Percentiles rank a stretch among this genome's conserved stretches.
Evolutionary conservation across 2,888 invertebrate genomes (phyloP).

Genomic region (Epinotia ramella): DNA sequence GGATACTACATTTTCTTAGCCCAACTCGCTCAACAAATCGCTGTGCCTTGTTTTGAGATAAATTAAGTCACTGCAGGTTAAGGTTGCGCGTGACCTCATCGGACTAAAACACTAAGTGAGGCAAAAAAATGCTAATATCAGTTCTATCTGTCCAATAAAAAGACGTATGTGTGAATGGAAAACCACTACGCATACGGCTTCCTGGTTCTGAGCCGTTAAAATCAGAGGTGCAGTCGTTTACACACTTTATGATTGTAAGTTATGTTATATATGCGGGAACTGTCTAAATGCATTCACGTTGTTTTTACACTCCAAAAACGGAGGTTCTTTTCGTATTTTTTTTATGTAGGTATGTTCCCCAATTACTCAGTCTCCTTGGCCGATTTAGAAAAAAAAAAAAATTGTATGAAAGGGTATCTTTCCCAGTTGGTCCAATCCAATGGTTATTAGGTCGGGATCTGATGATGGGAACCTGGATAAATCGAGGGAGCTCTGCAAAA

Average conservation of each 20-base stretch:
- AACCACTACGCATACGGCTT: neutral
- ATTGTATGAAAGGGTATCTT: too few species aligned
- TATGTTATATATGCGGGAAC: slow-evolving; percentile 34
- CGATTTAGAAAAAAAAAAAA: neutral
- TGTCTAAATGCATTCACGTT: slow-evolving; percentile 15
- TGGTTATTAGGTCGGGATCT: too few species aligned
- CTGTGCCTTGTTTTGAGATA: slow-evolving; percentile 3
- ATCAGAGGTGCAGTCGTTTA: slow-evolving; percentile 13
- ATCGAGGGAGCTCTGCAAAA: too few species aligned
- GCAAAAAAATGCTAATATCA: slow-evolving; percentile 40
- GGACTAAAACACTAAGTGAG: slow-evolving; percentile 29
- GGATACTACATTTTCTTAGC: too few species aligned
- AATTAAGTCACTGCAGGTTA: neutral
- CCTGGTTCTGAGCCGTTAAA: neutral
- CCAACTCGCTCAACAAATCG: neutral
- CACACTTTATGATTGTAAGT: slow-evolving; percentile 31
- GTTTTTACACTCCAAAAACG: neutral
- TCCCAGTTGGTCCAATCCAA: too few species aligned
- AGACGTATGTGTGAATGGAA: neutral
- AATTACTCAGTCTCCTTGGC: neutral
- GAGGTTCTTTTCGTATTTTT: too few species aligned
- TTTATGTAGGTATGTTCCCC: too few species aligned
- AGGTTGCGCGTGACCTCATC: slow-evolving; percentile 33
- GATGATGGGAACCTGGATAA: too few species aligned
- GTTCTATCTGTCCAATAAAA: neutral